A percentile compares a stretch with the other conserved stretches of the same genome.
phyloP scores from a whole-genome alignment of 1,140 invertebrate genomes.

The Meloidogyne chitwoodi region DNA sequence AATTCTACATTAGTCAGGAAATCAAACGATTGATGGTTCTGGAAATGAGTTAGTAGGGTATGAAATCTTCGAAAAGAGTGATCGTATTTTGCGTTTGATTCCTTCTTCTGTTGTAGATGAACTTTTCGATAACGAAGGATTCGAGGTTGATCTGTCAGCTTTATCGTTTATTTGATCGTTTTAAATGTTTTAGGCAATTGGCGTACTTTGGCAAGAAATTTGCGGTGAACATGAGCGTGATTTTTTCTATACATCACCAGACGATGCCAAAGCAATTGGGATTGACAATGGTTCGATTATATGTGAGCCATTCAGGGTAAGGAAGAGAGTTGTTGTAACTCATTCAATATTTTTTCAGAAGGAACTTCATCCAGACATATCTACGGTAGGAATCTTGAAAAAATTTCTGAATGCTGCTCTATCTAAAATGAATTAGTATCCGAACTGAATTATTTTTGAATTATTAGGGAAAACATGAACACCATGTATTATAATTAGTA shows the following conservation, averaged over 20 bases:
- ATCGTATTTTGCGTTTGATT: constrained; percentile 22
- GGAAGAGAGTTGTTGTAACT: too few species aligned
- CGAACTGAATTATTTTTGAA: too few species aligned
- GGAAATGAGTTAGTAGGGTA: constrained; percentile 22
- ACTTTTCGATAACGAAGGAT: constrained; percentile 4
- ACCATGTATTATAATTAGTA: too few species aligned
- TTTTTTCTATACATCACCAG: constrained; percentile 51
- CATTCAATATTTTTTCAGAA: constrained; percentile 28
- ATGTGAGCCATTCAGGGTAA: constrained; percentile 58
- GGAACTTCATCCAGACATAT: constrained; percentile 47
- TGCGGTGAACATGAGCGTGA: constrained; percentile 46
- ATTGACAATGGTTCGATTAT: constrained; percentile 51
- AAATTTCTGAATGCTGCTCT: too few species aligned
- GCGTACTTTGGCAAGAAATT: constrained; percentile 51
- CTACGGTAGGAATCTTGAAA: constrained; percentile 24
- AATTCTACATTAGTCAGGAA: not conserved
- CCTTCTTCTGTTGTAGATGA: constrained; percentile 27
- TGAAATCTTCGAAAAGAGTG: constrained; percentile 32
- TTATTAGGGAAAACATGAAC: too few species aligned
- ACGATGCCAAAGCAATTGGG: constrained; percentile 51
- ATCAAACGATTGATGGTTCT: constrained; percentile 11
- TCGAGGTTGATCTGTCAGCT: not conserved
- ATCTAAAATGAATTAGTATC: too few species aligned
- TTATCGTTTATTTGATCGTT: not conserved
- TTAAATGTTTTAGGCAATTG: constrained; percentile 37